Percentiles rank a stretch among this genome's conserved stretches.
Evolutionary conservation across 2,797 vertebrate genomes (phyloP).

Genomic region (Apogon hyalosoma): DNA sequence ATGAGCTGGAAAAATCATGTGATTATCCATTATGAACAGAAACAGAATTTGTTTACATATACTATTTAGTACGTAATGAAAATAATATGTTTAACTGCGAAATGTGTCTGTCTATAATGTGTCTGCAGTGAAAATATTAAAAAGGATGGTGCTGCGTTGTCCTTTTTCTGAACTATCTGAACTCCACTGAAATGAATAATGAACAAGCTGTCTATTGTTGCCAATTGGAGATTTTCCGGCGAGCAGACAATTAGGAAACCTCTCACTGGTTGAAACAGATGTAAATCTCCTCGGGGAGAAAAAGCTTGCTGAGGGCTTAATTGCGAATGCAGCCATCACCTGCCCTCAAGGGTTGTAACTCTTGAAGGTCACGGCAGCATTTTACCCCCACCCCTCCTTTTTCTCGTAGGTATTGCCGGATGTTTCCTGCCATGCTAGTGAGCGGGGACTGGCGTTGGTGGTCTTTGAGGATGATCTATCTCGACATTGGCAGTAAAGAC

Average conservation of each 20-base stretch:
- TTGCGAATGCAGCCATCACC: constrained; percentile 34
- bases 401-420: constrained; percentile 47
- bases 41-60: no score
- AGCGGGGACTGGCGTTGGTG: constrained; percentile 28
- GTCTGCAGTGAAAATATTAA: no score
- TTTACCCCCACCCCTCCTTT: constrained; percentile 36
- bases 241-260: constrained; percentile 59
- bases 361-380: constrained; percentile 76
- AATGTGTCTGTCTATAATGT: no score
- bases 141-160: background rate
- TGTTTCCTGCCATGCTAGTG: constrained; percentile 43
- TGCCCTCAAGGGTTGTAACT: constrained; percentile 59
- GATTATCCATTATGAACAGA: no score
- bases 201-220: constrained; percentile 26
- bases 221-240: constrained; percentile 44
- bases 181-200: constrained; percentile 26
- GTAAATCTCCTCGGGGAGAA: constrained; percentile 61
- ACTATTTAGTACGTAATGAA: no score
- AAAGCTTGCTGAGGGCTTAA: constrained; percentile 45
- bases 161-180: constrained; percentile 3
- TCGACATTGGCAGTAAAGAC: constrained; percentile 57
- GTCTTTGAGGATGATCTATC: constrained; percentile 61
- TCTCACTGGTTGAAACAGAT: constrained; percentile 59
- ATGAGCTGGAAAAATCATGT: no score
- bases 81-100: no score